These are phyloP conservation scores for Cryptoleucopteryx plumbea DNA, from an alignment of 2,113 vertebrate species.

Conservation along the genomic window DNA sequence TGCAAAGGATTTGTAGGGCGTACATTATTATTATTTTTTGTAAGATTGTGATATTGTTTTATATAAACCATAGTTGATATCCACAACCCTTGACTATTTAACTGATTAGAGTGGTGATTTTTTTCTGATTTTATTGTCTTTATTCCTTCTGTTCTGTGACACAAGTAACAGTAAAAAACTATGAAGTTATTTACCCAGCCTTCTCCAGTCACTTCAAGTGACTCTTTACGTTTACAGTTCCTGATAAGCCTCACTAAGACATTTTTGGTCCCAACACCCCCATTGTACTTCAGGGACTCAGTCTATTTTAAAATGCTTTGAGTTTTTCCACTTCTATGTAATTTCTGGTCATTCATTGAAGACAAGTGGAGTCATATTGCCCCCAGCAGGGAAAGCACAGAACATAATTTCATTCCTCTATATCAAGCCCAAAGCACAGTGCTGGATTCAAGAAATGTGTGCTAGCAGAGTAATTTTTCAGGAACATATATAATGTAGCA, in stretches of 20 bases:
- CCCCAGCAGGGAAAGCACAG: constrained; percentile 72
- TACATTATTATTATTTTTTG: not conserved
- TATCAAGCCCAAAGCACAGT: not conserved
- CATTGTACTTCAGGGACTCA: not conserved
- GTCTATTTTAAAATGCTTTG: constrained; percentile 4
- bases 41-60: rapidly evolving
- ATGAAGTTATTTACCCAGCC: not conserved
- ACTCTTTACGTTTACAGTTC: constrained; percentile 11
- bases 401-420: not conserved
- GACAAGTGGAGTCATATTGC: constrained; percentile 73
- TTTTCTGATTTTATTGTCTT: not conserved
- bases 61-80: not conserved
- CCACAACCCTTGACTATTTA: not conserved
- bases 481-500: not conserved
- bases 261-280: not conserved
- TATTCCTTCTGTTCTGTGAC: not conserved
- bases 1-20: not conserved
- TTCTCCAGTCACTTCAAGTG: not conserved
- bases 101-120: not conserved
- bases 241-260: constrained; percentile 60
- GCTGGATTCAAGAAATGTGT: not conserved
- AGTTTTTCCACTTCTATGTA: not conserved
- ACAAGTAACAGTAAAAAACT: not conserved
- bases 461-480: not conserved
- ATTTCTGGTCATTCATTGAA: constrained; percentile 13